A percentile compares a stretch with the other conserved stretches of the same genome.
phyloP scores from a whole-genome alignment of 2,113 vertebrate genomes.

The Ictalurus furcatus region DNA sequence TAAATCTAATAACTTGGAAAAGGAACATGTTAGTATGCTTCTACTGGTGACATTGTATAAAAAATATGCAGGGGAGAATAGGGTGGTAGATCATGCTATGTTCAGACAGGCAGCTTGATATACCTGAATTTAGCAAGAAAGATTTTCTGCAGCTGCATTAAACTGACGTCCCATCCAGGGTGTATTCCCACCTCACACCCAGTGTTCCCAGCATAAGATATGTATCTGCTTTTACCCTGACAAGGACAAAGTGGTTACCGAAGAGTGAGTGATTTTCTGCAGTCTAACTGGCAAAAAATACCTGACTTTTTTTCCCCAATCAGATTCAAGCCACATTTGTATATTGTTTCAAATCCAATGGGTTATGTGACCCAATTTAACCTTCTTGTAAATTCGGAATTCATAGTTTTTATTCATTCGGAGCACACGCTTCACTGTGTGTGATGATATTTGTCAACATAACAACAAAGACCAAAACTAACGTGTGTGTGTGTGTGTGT shows the following conservation, averaged over 20 bases:
- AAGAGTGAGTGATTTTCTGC: not conserved
- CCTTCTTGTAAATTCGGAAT: not conserved
- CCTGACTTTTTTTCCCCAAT: not conserved
- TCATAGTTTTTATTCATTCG: not conserved
- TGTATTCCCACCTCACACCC: not conserved
- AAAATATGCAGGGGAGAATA: not conserved
- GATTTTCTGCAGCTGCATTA: not conserved
- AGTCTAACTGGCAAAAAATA: not conserved
- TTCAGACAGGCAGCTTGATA: not conserved
- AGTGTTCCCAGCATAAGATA: not conserved
- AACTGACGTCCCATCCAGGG: not conserved
- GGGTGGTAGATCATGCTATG: not conserved
- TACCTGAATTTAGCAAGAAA: not conserved
- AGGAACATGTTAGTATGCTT: conserved; percentile 25
- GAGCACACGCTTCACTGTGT: not conserved
- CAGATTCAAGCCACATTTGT: not conserved
- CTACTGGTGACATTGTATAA: not conserved
- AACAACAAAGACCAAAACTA: not conserved
- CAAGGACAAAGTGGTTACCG: not conserved
- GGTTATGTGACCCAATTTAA: not conserved
- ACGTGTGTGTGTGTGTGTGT: no score
- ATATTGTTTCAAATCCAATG: not conserved
- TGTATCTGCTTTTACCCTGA: not conserved
- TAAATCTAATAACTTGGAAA: conserved; percentile 26
- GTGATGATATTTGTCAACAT: not conserved